phyloP scores from a whole-genome alignment of 2,888 invertebrate genomes.

The Himalopsyche japonica region DNA sequence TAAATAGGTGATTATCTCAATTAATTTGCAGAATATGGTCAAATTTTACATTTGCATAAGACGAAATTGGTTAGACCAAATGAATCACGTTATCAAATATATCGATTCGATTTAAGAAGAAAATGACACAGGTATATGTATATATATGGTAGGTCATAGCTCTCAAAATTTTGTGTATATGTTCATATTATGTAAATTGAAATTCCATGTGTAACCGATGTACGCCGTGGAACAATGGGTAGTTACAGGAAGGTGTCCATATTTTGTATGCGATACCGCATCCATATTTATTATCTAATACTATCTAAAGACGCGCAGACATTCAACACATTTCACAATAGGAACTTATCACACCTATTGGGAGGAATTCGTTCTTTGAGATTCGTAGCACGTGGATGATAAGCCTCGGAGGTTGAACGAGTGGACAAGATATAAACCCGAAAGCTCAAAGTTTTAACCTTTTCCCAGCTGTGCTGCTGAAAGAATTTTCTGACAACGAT shows the following conservation, averaged over 20 bases:
- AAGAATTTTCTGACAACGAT: too few species aligned
- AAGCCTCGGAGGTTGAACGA: neutral
- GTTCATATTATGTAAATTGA: neutral
- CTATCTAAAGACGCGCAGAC: neutral
- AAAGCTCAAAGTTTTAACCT: neutral
- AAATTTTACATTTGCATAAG: too few species aligned
- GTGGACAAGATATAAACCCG: neutral
- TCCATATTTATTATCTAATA: neutral
- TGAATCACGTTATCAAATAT: too few species aligned
- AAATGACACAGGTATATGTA: too few species aligned
- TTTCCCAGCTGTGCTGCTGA: too few species aligned
- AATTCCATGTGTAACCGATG: neutral
- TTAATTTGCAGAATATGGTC: too few species aligned
- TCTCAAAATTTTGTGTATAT: neutral
- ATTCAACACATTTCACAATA: neutral
- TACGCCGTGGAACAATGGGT: neutral
- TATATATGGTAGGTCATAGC: neutral
- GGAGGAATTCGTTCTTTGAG: neutral
- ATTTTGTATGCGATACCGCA: neutral
- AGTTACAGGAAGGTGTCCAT: neutral
- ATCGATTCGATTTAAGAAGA: too few species aligned
- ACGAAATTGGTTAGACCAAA: too few species aligned
- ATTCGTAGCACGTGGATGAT: neutral
- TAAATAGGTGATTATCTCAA: too few species aligned
- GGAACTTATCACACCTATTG: neutral